phyloP scores from a whole-genome alignment of 2,797 vertebrate species.

The Chaetophractus vellerosus region DNA sequence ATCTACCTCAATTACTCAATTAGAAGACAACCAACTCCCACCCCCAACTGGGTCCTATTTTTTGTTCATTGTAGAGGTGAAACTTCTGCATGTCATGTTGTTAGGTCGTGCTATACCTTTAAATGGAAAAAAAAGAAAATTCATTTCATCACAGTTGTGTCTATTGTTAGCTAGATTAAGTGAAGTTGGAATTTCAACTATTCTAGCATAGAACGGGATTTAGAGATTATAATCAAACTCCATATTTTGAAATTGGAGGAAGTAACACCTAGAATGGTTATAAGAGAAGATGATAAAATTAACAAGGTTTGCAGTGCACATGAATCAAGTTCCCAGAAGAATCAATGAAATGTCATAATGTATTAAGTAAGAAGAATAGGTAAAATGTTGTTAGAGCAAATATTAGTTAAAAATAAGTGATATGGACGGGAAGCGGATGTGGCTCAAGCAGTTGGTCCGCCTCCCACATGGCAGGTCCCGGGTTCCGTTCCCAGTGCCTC shows the following conservation, averaged over 20 bases:
- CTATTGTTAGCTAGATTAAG: conserved; percentile 35
- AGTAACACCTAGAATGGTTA: background rate
- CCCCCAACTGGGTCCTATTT: background rate
- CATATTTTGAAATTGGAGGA: conserved; percentile 30
- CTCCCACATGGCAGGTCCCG: too few species aligned
- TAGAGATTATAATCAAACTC: conserved; percentile 58
- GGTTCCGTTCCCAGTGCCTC: too few species aligned
- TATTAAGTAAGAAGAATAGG: background rate
- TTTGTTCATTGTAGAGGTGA: background rate
- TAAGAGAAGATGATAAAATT: conserved; percentile 4
- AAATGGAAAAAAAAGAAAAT: background rate
- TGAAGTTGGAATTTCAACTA: conserved; percentile 60
- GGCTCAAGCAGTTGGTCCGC: too few species aligned
- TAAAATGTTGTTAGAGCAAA: conserved; percentile 31
- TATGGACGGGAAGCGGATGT: too few species aligned
- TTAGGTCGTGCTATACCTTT: background rate
- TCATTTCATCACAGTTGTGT: conserved; percentile 36
- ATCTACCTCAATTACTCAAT: background rate
- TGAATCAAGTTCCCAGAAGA: conserved; percentile 1
- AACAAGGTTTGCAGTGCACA: background rate
- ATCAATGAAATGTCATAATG: background rate
- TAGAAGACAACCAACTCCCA: background rate
- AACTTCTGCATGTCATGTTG: background rate
- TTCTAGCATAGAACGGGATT: conserved; percentile 47
- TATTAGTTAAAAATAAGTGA: conserved; percentile 12